Evolutionary conservation across 2,888 invertebrate genomes (phyloP).

Genomic region (Chironomus riparius): DNA sequence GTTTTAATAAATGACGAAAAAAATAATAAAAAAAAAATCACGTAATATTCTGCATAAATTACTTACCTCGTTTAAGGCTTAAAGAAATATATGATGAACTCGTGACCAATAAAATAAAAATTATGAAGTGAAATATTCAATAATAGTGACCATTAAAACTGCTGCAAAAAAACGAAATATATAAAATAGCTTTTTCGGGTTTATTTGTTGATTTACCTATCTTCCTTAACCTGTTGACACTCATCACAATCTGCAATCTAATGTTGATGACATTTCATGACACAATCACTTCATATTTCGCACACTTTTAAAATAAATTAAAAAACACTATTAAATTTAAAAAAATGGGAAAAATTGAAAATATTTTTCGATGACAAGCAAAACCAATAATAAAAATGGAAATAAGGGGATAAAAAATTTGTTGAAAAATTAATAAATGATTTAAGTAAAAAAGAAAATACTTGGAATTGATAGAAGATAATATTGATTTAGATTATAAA

Average conservation of each 20-base stretch:
- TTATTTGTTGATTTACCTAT: no score
- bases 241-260: no score
- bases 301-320: no score
- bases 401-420: not conserved
- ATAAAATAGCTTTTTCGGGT: no score
- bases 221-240: no score
- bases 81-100: not conserved
- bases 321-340: no score
- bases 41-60: not conserved
- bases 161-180: no score
- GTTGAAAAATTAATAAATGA: not conserved
- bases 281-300: no score
- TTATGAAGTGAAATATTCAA: no score
- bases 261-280: no score
- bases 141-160: no score
- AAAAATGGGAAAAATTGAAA: no score
- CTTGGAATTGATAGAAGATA: constrained; percentile 14
- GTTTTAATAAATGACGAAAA: not conserved
- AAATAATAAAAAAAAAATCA: not conserved
- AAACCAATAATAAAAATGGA: not conserved
- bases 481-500: constrained; percentile 4
- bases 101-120: not conserved
- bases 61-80: not conserved
- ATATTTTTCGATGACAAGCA: not conserved
- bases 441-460: not conserved